A percentile compares a stretch with the other conserved stretches of the same genome.
These are phyloP conservation scores for Podarcis lilfordi DNA, from an alignment of 2,797 vertebrate genomes.

Conservation along the genomic window DNA sequence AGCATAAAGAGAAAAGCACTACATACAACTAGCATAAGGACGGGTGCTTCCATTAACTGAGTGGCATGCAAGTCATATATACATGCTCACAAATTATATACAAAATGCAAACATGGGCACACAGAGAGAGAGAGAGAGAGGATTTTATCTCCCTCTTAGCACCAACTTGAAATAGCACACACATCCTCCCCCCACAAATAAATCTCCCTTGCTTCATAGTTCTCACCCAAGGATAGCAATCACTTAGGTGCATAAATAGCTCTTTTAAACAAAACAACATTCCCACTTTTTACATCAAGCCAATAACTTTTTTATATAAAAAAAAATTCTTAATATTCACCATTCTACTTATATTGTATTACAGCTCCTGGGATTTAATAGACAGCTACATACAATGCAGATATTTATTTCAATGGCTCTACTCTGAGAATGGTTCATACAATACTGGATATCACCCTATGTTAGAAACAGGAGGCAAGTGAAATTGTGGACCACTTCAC, in stretches of 20 bases:
- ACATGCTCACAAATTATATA: conserved; percentile 32
- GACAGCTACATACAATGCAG: conserved; percentile 31
- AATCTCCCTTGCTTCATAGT: conserved; percentile 39
- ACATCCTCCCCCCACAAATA: neutral
- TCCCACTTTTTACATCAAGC: conserved; percentile 45
- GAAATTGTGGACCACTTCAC: neutral
- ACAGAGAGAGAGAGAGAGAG: too few relatives aligned
- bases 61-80: conserved; percentile 63
- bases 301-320: neutral
- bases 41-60: conserved; percentile 41
- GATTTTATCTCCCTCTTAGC: neutral
- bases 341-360: conserved; percentile 35
- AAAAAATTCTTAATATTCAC: conserved; percentile 47
- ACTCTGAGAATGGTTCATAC: too few relatives aligned
- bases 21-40: conserved; percentile 68
- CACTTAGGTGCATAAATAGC: conserved; percentile 43
- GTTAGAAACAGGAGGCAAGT: neutral
- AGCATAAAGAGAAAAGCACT: conserved; percentile 78
- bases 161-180: neutral
- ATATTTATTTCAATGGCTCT: too few relatives aligned
- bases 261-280: neutral
- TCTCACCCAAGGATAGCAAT: conserved; percentile 51
- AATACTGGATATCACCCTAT: neutral
- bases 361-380: neutral
- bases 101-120: too few relatives aligned